Evolutionary conservation across 1,140 invertebrate genomes (phyloP), one percentile per base, ranked within the genome.

Genomic region (Apolygus lucorum): DNA sequence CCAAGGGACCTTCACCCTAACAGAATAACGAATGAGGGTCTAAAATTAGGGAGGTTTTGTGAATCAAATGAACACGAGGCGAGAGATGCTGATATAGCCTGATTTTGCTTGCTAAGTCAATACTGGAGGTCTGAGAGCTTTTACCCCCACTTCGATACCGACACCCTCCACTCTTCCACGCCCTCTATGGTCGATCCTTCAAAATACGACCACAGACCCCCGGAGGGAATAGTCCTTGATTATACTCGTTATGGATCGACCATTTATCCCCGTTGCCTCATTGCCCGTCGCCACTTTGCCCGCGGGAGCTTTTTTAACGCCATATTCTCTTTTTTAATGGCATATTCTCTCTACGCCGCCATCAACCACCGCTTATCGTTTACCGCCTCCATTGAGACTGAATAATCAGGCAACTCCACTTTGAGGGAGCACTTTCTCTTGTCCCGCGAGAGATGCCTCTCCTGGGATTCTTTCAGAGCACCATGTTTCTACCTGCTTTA

Each of bases 201-300:
- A 13, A 24, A 26, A 22, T 67, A n/a, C n/a, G n/a, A n/a, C n/a
- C n/a, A n/a, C n/a, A n/a, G n/a, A n/a, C 49, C 25, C 21, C 42
- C 13, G 21, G 27, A 34, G 28, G 24, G 42, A 67, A 67, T 67
- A 49, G 42, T 67, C 27, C 25, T 25, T 67, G 27, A 29, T 52
- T 13, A 34, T 52, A 22, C n/a, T n/a, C n/a, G 34, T 42, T 42
- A 42, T 42, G 34, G 34, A 42, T 42, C 34, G 34, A 42, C 34
- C 34, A 42, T 42, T 42, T 42, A 42, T 42, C 34, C 21, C 34
- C 1, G 28, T 17, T 21, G n/a, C 21, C 21, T 49, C 24, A 27
- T 49, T 67, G 24, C 29, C 28, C 17, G 17, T 67, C 49, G 22
- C 25, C 27, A 67, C 22, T 25, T 34, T 49, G 28, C n/a, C 42